Conservation (phyloP, 2,888 invertebrate species). For the Nysson spinosus region DNA sequence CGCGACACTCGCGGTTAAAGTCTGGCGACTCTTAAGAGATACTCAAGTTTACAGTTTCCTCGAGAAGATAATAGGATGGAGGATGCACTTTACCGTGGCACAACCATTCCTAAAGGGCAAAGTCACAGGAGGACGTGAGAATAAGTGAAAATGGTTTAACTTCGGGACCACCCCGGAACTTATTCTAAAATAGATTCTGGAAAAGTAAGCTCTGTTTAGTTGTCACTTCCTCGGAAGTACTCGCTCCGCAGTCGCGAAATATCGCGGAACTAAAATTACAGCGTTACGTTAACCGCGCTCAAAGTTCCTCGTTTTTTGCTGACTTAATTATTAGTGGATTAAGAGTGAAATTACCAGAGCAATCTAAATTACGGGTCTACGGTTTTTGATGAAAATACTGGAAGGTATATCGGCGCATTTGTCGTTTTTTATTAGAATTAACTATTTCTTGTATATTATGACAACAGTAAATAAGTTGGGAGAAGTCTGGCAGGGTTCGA, state of each 20-base stretch:
- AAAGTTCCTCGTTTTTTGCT: too few species aligned
- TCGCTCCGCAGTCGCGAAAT: too few species aligned
- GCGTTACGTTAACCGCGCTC: too few species aligned
- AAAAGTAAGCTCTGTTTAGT: neutral
- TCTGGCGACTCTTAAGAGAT: constrained; percentile 27
- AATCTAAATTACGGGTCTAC: too few species aligned
- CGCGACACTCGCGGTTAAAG: constrained; percentile 18
- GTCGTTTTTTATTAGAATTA: too few species aligned
- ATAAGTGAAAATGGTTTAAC: constrained; percentile 32
- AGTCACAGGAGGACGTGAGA: constrained; percentile 8
- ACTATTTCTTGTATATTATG: too few species aligned
- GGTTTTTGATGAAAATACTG: too few species aligned
- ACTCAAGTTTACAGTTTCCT: constrained; percentile 34
- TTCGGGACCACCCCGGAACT: constrained; percentile 4
- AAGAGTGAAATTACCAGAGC: too few species aligned
- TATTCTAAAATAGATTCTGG: neutral
- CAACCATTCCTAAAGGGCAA: constrained; percentile 27
- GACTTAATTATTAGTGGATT: too few species aligned
- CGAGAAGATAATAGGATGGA: constrained; percentile 31
- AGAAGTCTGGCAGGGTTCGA: constrained; percentile 8
- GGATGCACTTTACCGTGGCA: constrained; percentile 1
- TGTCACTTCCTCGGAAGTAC: neutral
- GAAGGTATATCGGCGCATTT: too few species aligned
- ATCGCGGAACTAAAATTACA: too few species aligned
- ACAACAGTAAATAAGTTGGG: neutral